Conservation (phyloP, 2,888 invertebrate species). For the Acleris holmiana region DNA sequence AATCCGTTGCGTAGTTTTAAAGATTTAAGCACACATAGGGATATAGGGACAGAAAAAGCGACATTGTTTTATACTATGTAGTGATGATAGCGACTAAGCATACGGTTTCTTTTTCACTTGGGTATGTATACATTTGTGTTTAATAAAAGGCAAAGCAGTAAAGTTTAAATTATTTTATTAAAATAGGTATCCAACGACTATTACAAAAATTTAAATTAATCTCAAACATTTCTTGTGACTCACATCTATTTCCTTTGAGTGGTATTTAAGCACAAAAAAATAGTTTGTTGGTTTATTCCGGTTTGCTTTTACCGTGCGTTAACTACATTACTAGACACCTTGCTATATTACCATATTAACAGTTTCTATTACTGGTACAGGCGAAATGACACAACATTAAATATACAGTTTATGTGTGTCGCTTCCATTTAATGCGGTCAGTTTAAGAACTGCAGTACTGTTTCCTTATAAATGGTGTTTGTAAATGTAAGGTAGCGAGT, state of each 20-base stretch:
- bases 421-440: slow-evolving; percentile 1
- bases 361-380: slow-evolving; percentile 9
- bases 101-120: no score
- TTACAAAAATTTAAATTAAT: slow-evolving; percentile 75
- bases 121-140: background rate
- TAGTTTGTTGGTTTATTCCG: slow-evolving; percentile 38
- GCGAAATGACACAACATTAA: slow-evolving; percentile 1
- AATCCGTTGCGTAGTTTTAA: no score
- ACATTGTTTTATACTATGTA: no score
- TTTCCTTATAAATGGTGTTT: background rate
- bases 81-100: no score
- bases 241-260: slow-evolving; percentile 42
- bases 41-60: no score
- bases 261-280: slow-evolving; percentile 53
- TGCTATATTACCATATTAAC: slow-evolving; percentile 38
- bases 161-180: slow-evolving; percentile 78
- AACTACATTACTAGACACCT: slow-evolving; percentile 44
- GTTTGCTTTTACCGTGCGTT: slow-evolving; percentile 15
- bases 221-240: slow-evolving; percentile 48
- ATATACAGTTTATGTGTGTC: slow-evolving; percentile 3
- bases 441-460: background rate
- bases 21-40: no score
- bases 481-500: no score
- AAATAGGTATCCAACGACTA: slow-evolving; percentile 79
- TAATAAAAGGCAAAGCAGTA: slow-evolving; percentile 45